Percentiles rank a stretch among this genome's conserved stretches.
Evolutionary conservation across 2,113 vertebrate species (phyloP).

Genomic region (Corythaixoides concolor): DNA sequence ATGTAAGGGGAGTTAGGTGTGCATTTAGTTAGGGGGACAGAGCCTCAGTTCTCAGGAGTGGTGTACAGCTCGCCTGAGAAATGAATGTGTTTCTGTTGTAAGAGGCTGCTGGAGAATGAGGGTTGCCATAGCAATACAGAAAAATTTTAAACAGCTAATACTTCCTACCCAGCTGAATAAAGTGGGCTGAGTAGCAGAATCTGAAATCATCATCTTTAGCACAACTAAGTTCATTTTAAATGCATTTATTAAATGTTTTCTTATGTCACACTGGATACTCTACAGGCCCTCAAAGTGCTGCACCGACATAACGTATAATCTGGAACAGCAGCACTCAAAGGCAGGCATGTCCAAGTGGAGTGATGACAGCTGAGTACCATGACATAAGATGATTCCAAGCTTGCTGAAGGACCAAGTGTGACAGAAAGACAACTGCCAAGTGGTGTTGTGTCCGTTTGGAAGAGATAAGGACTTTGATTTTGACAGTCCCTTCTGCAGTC

Average conservation of each 20-base stretch:
- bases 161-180: conserved; percentile 12
- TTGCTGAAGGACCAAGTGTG: neutral
- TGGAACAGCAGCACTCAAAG: neutral
- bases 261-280: neutral
- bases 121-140: conserved; percentile 63
- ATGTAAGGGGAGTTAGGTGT: neutral
- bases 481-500: neutral
- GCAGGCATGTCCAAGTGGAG: neutral
- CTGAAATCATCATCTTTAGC: neutral
- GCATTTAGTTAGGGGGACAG: neutral
- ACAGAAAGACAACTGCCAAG: neutral
- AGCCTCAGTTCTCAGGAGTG: neutral
- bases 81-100: neutral
- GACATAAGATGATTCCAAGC: neutral
- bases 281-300: neutral
- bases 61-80: neutral
- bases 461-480: conserved; percentile 1
- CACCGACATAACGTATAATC: neutral
- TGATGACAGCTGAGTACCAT: neutral
- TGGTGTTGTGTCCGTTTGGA: neutral
- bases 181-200: neutral
- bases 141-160: conserved; percentile 44
- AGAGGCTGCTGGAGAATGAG: neutral
- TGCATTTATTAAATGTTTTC: neutral
- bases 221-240: neutral